A percentile compares a stretch with the other conserved stretches of the same genome.
Evolutionary conservation across 2,113 vertebrate genomes (phyloP).

Genomic region (Anguilla japonica): DNA sequence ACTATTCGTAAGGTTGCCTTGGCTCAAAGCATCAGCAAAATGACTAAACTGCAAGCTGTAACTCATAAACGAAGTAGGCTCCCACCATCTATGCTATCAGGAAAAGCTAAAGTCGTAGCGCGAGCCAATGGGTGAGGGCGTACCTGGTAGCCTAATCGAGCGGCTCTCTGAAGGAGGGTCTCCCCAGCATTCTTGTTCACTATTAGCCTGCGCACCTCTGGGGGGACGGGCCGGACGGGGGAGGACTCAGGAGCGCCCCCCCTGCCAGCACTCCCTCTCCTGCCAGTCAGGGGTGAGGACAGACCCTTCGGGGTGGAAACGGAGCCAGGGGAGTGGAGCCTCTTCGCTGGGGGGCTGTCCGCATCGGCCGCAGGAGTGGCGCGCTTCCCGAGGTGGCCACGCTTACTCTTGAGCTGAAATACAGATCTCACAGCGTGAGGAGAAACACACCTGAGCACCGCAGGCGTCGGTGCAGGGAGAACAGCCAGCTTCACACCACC

Average conservation of each 20-base stretch:
- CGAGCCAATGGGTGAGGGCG: slow-evolving; percentile 6
- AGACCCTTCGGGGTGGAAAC: slow-evolving; percentile 50
- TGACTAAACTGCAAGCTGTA: background rate
- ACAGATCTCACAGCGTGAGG: slow-evolving; percentile 28
- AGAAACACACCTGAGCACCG: slow-evolving; percentile 5
- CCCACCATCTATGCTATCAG: background rate
- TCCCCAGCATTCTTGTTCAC: slow-evolving; percentile 98
- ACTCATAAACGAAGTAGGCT: no score
- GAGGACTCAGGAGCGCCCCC: slow-evolving; percentile 68
- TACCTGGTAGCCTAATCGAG: slow-evolving; percentile 94
- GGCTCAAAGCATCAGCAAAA: no score
- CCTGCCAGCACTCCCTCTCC: slow-evolving; percentile 66
- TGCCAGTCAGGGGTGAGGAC: slow-evolving; percentile 61
- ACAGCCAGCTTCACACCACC: slow-evolving; percentile 27
- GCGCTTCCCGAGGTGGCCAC: slow-evolving; percentile 62
- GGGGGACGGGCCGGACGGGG: slow-evolving; percentile 73
- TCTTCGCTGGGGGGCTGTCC: slow-evolving; percentile 60
- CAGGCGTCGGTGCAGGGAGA: slow-evolving; percentile 15
- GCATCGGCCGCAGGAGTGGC: slow-evolving; percentile 46
- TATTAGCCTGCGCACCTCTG: slow-evolving; percentile 90
- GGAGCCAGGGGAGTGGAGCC: slow-evolving; percentile 60
- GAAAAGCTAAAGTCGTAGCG: background rate
- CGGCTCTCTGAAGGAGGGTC: slow-evolving; percentile 90
- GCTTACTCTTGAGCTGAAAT: slow-evolving; percentile 67
- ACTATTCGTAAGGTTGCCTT: no score